phyloP scores from a whole-genome alignment of 2,113 vertebrate species.

The Mesembrinibis cayennensis region DNA sequence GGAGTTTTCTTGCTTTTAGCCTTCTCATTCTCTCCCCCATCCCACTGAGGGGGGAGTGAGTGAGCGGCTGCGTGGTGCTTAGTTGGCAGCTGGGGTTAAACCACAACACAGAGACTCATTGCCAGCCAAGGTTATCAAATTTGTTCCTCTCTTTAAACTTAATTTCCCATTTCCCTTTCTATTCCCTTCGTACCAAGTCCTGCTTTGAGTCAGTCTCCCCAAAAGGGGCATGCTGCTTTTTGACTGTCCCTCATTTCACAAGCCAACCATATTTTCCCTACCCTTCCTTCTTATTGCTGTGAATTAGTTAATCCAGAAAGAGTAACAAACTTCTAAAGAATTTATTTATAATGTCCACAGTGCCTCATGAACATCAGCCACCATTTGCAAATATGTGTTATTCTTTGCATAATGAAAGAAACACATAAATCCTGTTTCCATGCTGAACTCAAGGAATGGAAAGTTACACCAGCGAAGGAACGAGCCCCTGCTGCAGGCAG shows the following conservation, averaged over 20 bases:
- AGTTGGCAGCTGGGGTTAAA: too few relatives aligned
- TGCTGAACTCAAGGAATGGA: neutral
- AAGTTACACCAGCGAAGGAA: neutral
- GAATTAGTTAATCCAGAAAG: neutral
- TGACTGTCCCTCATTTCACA: neutral
- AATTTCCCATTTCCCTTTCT: neutral
- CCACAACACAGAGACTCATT: neutral
- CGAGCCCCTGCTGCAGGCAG: rapidly evolving
- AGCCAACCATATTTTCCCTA: neutral
- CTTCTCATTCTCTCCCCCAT: too few relatives aligned
- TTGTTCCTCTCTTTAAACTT: neutral
- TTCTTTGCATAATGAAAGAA: neutral
- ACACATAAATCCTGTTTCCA: neutral
- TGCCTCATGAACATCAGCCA: neutral
- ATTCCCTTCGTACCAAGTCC: neutral
- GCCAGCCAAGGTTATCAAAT: neutral
- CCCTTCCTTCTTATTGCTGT: neutral
- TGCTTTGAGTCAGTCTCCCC: neutral
- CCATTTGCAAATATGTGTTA: neutral
- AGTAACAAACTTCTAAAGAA: neutral
- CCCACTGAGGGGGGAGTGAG: too few relatives aligned
- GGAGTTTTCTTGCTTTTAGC: too few relatives aligned
- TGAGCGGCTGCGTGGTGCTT: too few relatives aligned
- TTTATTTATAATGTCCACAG: neutral
- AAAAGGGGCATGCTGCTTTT: neutral